Base-by-base conservation (phyloP, 2,888 invertebrate genomes). In the Anticlea derivata region DNA sequence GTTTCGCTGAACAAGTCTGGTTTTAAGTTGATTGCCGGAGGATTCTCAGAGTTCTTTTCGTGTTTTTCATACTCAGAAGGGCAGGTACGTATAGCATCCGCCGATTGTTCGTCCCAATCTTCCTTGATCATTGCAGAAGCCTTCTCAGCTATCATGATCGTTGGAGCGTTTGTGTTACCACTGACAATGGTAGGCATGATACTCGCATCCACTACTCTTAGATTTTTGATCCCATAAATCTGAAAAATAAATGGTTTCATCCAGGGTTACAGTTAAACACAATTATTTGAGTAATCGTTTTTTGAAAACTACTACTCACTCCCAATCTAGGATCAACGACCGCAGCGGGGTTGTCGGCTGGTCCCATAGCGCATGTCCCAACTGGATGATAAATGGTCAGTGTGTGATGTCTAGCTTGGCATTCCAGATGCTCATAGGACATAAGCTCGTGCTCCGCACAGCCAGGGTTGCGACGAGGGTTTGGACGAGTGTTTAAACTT, bases 131-230 rank as follows among this genome's bases (percentile, higher is more conserved):
- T 93, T 67, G 96, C 96, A 0, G 96, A 92, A 0, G 94, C 96
- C 68, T 95, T 96, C 71, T 97, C 96, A 0, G 94, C 96, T 31
- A 97, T 94, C 96, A 96, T 96, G 33, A 96, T 93, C 0, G 93
- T 93, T 0, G 96, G 96, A 0, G 95, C 96, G 67, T 96, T 96
- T 0, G 96, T 96, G 70, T 97, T 96, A 0, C 96, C 96, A 23
- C 92, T 95, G 0, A 93, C 91, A 44, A 97, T 95, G 1, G 83
- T 92, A 0, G 97, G 97, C 95, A 97, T 96, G 11, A 97, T 92
- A 60, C 96, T 96, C 0, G 94, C 95, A 74, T 97, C 97, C 1
- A 96, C 92, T 0, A 97, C 94, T 22, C 97, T 88, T 4, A 97
- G 85, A 4, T 92, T 91, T 7, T 83, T 78, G 0, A 96, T 83